Evolutionary conservation across 1,140 invertebrate species (phyloP).

Genomic region (Onthophagus taurus): DNA sequence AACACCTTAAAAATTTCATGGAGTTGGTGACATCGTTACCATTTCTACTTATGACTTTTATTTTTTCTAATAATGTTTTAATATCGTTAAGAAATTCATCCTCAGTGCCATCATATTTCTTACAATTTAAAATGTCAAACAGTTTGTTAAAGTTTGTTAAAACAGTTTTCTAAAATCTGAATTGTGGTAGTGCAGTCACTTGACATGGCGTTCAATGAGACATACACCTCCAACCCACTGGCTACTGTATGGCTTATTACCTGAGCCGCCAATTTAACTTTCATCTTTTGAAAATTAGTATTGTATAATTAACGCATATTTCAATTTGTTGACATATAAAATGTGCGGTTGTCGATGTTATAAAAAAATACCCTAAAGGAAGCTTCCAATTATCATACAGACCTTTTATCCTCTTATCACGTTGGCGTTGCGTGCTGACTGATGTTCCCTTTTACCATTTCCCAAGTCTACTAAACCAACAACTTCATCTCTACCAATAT

Average conservation of each 20-base stretch:
- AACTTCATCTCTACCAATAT: neutral
- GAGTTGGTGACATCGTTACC: neutral
- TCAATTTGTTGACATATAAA: too few species aligned
- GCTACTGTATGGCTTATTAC: constrained; percentile 24
- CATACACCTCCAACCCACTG: neutral
- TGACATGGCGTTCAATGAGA: neutral
- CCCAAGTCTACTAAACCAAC: neutral
- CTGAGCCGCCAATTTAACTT: constrained; percentile 26
- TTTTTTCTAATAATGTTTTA: neutral
- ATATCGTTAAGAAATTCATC: neutral
- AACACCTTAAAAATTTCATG: neutral
- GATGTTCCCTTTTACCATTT: neutral
- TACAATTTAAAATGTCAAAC: neutral
- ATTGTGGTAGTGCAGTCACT: neutral
- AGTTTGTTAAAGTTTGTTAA: neutral
- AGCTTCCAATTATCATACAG: constrained; percentile 25
- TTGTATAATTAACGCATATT: neutral
- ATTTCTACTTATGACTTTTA: neutral
- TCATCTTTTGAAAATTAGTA: constrained; percentile 28
- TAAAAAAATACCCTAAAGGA: constrained; percentile 21
- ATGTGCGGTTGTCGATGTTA: constrained; percentile 1
- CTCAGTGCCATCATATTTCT: neutral
- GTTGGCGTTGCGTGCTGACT: neutral
- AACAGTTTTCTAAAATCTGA: neutral
- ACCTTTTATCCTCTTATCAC: constrained; percentile 16